Evolutionary conservation across 2,797 vertebrate genomes (phyloP).

Genomic region (Melanotaenia boesemani): DNA sequence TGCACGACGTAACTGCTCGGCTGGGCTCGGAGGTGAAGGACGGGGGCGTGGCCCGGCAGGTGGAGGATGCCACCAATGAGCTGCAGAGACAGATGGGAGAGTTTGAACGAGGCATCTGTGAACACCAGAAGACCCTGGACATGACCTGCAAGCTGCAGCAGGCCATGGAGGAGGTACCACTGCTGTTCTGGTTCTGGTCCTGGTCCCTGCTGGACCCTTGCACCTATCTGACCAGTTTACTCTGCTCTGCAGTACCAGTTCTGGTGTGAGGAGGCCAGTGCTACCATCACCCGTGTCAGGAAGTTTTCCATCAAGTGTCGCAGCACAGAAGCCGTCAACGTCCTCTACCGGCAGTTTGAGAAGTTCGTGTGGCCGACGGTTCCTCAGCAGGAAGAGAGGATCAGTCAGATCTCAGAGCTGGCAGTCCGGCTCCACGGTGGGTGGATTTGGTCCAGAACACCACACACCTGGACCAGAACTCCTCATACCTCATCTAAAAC

Average conservation of each 20-base stretch:
- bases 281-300: constrained; percentile 89
- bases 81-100: constrained; percentile 88
- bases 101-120: constrained; percentile 84
- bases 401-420: constrained; percentile 86
- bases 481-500: too few relatives aligned
- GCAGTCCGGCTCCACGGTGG: constrained; percentile 89
- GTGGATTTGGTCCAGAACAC: constrained; percentile 13
- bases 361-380: constrained; percentile 89
- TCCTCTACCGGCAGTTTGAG: constrained; percentile 90
- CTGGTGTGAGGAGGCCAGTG: constrained; percentile 91
- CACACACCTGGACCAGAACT: too few relatives aligned
- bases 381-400: constrained; percentile 90
- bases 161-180: constrained; percentile 89
- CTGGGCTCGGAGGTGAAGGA: constrained; percentile 69
- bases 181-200: background rate
- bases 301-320: constrained; percentile 89
- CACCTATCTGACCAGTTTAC: background rate
- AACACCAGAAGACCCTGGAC: constrained; percentile 89
- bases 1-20: constrained; percentile 81
- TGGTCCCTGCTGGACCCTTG: too few relatives aligned
- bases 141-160: constrained; percentile 88
- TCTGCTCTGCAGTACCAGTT: constrained; percentile 85
- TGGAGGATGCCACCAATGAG: constrained; percentile 81
- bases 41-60: constrained; percentile 69
- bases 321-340: constrained; percentile 86